phyloP scores from a whole-genome alignment of 2,888 invertebrate genomes.

The Gastrophysa polygoni region DNA sequence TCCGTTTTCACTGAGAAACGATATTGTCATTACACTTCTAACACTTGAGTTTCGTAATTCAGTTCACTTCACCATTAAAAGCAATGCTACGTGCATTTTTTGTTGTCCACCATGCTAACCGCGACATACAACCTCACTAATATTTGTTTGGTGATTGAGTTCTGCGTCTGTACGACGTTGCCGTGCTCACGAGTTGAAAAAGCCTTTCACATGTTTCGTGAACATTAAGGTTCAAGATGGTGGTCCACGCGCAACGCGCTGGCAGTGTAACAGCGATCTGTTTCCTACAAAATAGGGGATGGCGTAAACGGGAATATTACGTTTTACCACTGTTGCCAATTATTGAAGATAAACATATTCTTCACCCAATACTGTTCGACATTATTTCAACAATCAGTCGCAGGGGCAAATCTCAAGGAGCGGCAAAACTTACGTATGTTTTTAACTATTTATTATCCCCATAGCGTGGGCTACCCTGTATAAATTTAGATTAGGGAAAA shows the following conservation, averaged over 20 bases:
- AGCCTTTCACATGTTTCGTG: slow-evolving; percentile 31
- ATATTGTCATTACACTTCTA: slow-evolving; percentile 17
- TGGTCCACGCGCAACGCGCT: not conserved
- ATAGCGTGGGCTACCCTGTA: too few relatives aligned
- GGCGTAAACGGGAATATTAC: not conserved
- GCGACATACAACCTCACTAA: slow-evolving; percentile 46
- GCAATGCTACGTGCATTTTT: slow-evolving; percentile 38
- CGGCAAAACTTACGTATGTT: too few relatives aligned
- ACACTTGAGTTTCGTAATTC: slow-evolving; percentile 21
- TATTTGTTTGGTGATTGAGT: slow-evolving; percentile 48
- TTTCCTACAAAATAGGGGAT: not conserved
- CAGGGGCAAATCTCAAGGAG: too few relatives aligned
- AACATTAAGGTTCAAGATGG: slow-evolving; percentile 10
- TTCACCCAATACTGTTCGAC: too few relatives aligned
- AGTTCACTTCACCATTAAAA: slow-evolving; percentile 38
- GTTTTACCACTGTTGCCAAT: not conserved
- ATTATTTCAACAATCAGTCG: too few relatives aligned
- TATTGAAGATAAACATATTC: not conserved
- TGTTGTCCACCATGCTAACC: slow-evolving; percentile 47
- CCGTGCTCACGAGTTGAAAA: slow-evolving; percentile 30
- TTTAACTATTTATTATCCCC: too few relatives aligned
- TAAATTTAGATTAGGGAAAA: too few relatives aligned
- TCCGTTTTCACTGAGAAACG: slow-evolving; percentile 17
- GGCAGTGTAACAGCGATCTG: not conserved
- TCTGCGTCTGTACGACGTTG: slow-evolving; percentile 38